These are phyloP conservation scores for Zelleria hepariella DNA, from an alignment of 2,888 invertebrate species.

Conservation along the genomic window DNA sequence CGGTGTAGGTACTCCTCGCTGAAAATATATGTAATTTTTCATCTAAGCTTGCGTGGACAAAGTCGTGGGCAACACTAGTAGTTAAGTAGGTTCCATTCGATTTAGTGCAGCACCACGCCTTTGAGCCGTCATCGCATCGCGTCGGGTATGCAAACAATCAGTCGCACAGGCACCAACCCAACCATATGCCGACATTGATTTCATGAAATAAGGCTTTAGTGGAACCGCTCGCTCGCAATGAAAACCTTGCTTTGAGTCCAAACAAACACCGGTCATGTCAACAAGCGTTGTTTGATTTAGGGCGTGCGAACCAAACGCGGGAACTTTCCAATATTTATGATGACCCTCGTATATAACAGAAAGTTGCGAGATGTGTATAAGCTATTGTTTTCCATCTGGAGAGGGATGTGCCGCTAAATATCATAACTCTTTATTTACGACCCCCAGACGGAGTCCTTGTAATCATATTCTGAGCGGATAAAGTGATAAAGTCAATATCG, in stretches of 20 bases:
- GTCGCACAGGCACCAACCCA: not conserved
- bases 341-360: not conserved
- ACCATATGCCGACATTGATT: not conserved
- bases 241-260: slow-evolving; percentile 26
- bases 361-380: not conserved
- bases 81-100: too few relatives aligned
- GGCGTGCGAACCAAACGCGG: slow-evolving; percentile 4
- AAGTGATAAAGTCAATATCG: not conserved
- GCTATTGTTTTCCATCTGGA: slow-evolving; percentile 5
- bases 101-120: too few relatives aligned
- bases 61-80: too few relatives aligned
- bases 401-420: not conserved
- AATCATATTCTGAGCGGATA: not conserved
- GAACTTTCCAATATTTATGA: slow-evolving; percentile 14
- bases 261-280: slow-evolving; percentile 17
- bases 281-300: slow-evolving; percentile 19
- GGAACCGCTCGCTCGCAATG: not conserved
- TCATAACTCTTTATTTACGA: not conserved
- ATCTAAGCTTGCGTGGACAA: too few relatives aligned
- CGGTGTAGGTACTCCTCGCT: too few relatives aligned
- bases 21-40: too few relatives aligned
- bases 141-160: not conserved
- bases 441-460: not conserved
- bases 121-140: not conserved
- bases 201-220: not conserved